A percentile compares a stretch with the other conserved stretches of the same genome.
phyloP scores from a whole-genome alignment of 2,113 vertebrate genomes.

The Odocoileus hemionus region DNA sequence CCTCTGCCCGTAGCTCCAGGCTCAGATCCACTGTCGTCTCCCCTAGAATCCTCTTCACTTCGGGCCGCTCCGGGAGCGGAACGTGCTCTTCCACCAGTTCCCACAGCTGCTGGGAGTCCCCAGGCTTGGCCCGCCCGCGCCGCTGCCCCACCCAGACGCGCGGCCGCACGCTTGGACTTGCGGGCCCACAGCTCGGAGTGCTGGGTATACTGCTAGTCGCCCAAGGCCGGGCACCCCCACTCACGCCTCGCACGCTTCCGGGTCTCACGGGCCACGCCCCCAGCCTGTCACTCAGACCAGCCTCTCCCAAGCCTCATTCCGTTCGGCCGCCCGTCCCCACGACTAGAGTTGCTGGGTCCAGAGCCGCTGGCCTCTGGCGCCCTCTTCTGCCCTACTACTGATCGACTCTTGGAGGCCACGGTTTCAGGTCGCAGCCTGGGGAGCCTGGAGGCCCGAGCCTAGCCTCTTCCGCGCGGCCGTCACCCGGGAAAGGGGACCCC shows the following conservation, averaged over 20 bases:
- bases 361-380: neutral
- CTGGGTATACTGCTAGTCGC: neutral
- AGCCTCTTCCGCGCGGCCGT: neutral
- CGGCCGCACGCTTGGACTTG: neutral
- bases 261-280: neutral
- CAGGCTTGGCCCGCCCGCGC: neutral
- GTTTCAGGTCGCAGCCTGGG: neutral
- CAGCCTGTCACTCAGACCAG: fast-evolving
- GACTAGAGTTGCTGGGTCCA: neutral
- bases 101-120: constrained; percentile 80
- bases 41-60: constrained; percentile 82
- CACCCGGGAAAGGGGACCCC: constrained; percentile 45
- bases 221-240: neutral
- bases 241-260: neutral
- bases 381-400: neutral
- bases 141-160: fast-evolving
- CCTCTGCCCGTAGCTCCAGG: constrained; percentile 85
- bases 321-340: neutral
- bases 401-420: fast-evolving
- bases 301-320: neutral
- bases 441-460: neutral
- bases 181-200: neutral
- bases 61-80: constrained; percentile 78
- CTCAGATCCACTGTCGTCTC: constrained; percentile 82
- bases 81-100: constrained; percentile 81